A percentile compares a stretch with the other conserved stretches of the same genome.
Evolutionary conservation across 1,140 invertebrate species (phyloP).

Genomic region (Drosophila arawakana): DNA sequence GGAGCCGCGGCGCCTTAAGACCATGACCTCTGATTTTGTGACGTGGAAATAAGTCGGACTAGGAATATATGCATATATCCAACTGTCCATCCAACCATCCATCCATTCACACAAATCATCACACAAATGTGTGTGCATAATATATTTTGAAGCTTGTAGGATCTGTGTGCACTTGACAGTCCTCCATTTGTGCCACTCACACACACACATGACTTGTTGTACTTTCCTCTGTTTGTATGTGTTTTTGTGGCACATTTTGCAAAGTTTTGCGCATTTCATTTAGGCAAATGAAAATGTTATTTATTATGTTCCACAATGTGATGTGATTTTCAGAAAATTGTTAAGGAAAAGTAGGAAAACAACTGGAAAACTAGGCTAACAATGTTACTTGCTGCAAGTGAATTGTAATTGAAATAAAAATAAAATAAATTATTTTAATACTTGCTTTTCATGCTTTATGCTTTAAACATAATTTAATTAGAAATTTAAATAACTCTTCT

Average conservation of each 20-base stretch:
- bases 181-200: constrained; percentile 19
- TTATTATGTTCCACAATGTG: constrained; percentile 67
- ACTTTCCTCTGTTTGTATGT: constrained; percentile 15
- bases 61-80: constrained; percentile 16
- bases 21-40: constrained; percentile 64
- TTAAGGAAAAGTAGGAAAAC: constrained; percentile 12
- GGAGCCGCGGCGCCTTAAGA: constrained; percentile 27
- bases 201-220: not conserved
- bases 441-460: not conserved
- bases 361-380: not conserved
- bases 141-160: constrained; percentile 23
- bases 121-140: constrained; percentile 11
- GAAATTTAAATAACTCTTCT: not conserved
- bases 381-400: not conserved
- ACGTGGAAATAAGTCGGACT: constrained; percentile 34
- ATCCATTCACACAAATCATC: constrained; percentile 33
- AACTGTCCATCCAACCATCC: constrained; percentile 4
- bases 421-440: no score
- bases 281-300: constrained; percentile 64
- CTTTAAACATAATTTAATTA: not conserved
- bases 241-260: constrained; percentile 30
- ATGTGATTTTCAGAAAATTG: constrained; percentile 43
- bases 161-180: constrained; percentile 69
- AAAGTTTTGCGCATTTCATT: constrained; percentile 58
- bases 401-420: not conserved